Evolutionary conservation across 2,888 invertebrate genomes (phyloP).

Genomic region (Microdon myrmicae): DNA sequence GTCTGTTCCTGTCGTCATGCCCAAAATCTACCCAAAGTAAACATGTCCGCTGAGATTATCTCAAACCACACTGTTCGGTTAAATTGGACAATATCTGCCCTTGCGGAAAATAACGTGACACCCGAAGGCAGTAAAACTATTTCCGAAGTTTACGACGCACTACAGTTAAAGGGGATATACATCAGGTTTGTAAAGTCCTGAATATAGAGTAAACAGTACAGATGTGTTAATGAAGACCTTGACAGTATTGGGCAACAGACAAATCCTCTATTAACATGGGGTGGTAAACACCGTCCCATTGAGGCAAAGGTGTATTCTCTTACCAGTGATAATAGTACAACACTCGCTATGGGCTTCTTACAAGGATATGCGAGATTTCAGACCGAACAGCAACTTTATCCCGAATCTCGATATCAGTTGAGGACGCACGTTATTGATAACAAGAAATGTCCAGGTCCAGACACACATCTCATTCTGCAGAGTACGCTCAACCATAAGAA

Average conservation of each 20-base stretch:
- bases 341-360: conserved; percentile 17
- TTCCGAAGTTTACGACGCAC: conserved; percentile 53
- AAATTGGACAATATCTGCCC: conserved; percentile 54
- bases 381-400: conserved; percentile 31
- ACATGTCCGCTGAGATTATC: conserved; percentile 53
- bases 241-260: conserved; percentile 59
- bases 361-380: conserved; percentile 53
- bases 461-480: conserved; percentile 54
- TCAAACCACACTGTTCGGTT: conserved; percentile 57
- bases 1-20: conserved; percentile 59
- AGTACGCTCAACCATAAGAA: conserved; percentile 55
- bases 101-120: conserved; percentile 17
- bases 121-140: conserved; percentile 21
- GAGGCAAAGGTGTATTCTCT: conserved; percentile 56
- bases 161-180: conserved; percentile 45
- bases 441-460: conserved; percentile 57
- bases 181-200: conserved; percentile 53
- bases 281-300: conserved; percentile 58
- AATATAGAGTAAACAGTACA: too few species aligned
- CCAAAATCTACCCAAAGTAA: conserved; percentile 55
- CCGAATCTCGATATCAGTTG: conserved; percentile 44
- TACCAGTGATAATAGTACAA: conserved; percentile 17
- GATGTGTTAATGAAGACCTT: not conserved
- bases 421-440: conserved; percentile 58
- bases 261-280: conserved; percentile 62